A percentile compares a stretch with the other conserved stretches of the same genome.
Evolutionary conservation across 1,140 invertebrate genomes (phyloP).

Genomic region (Prorops nasuta): DNA sequence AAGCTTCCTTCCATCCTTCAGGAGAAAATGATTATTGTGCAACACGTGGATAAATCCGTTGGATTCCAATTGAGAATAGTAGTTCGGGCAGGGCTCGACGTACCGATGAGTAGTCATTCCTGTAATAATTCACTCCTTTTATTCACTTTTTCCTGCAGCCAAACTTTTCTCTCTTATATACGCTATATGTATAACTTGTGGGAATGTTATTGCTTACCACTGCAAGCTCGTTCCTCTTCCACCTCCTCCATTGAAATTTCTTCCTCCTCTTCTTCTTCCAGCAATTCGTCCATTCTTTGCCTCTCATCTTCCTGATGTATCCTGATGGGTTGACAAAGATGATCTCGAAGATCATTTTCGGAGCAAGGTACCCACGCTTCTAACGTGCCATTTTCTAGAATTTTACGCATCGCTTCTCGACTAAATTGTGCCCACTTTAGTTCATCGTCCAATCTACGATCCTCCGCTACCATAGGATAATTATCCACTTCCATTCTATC

Average conservation of each 20-base stretch:
- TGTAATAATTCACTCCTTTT: conserved; percentile 6
- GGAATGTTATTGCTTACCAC: conserved; percentile 18
- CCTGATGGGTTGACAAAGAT: conserved; percentile 10
- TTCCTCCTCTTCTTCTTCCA: conserved; percentile 24
- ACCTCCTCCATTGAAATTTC: conserved; percentile 11
- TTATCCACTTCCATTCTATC: conserved; percentile 47
- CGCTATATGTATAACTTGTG: background rate
- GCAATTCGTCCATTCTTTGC: conserved; percentile 16
- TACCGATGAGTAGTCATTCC: conserved; percentile 50
- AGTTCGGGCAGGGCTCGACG: conserved; percentile 39
- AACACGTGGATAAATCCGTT: conserved; percentile 50
- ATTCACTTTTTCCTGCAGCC: background rate
- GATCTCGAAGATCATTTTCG: conserved; percentile 11
- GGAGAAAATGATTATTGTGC: conserved; percentile 36
- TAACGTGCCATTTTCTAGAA: conserved; percentile 16
- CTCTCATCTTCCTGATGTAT: conserved; percentile 18
- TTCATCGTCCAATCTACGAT: conserved; percentile 7
- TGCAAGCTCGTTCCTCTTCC: conserved; percentile 14
- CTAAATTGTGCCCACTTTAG: conserved; percentile 22
- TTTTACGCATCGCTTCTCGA: conserved; percentile 12
- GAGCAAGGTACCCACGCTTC: conserved; percentile 30
- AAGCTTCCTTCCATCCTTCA: conserved; percentile 41
- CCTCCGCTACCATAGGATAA: conserved; percentile 33
- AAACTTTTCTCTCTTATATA: background rate
- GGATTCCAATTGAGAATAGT: conserved; percentile 45